phyloP scores from a whole-genome alignment of 2,797 vertebrate species.

The Sardinella longiceps region DNA sequence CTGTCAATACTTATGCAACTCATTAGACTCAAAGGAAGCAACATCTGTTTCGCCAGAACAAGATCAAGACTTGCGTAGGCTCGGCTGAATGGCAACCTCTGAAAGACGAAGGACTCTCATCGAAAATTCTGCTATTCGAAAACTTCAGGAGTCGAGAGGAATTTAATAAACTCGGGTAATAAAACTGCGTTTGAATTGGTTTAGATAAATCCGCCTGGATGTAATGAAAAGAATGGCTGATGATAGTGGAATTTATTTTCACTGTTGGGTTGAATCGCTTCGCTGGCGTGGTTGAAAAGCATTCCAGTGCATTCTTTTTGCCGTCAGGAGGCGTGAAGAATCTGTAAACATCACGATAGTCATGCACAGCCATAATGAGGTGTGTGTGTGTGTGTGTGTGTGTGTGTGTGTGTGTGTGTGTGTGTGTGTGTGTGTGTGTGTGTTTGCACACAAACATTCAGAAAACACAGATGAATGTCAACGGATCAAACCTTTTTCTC shows the following conservation, averaged over 20 bases:
- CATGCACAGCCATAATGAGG: neutral
- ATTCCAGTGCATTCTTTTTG: neutral
- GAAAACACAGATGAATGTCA: neutral
- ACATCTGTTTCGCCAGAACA: neutral
- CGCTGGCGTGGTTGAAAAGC: neutral
- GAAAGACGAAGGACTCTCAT: neutral
- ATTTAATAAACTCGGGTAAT: neutral
- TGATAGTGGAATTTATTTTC: neutral
- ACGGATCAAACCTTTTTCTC: neutral
- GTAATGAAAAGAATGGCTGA: neutral
- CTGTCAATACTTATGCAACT: constrained; percentile 6
- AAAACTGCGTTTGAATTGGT: neutral
- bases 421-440: neutral
- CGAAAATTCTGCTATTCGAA: neutral
- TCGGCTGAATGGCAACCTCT: neutral
- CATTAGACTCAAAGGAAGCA: neutral
- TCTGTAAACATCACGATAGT: neutral
- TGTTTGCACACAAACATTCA: neutral
- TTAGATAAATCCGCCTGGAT: neutral
- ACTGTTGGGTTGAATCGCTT: neutral
- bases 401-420: neutral
- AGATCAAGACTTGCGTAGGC: neutral
- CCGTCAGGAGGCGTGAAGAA: neutral
- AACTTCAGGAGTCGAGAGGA: neutral
- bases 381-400: neutral